Evolutionary conservation across 2,113 vertebrate genomes (phyloP).

Genomic region (Boulengeromyrus knoepffleri): DNA sequence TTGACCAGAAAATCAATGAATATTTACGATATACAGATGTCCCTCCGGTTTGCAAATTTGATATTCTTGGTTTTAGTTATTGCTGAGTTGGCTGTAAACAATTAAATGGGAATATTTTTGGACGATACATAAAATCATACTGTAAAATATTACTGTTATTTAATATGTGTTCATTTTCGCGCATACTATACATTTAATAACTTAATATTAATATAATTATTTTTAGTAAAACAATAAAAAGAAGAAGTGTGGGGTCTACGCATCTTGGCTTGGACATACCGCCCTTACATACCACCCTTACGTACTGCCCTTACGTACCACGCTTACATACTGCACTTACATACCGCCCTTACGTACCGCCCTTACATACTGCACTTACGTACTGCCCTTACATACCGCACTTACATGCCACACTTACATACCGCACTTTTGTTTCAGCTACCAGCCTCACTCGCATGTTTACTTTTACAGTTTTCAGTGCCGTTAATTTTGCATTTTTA

Average conservation of each 20-base stretch:
- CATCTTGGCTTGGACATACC: background rate
- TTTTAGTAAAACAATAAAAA: background rate
- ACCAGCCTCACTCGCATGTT: background rate
- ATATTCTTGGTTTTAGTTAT: background rate
- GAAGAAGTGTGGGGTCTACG: background rate
- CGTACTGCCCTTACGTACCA: too few species aligned
- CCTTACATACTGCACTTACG: too few species aligned
- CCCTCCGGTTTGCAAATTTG: background rate
- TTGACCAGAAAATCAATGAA: background rate
- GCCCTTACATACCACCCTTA: too few species aligned
- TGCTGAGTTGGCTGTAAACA: background rate
- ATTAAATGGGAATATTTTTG: background rate
- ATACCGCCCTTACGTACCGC: too few species aligned
- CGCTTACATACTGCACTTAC: too few species aligned
- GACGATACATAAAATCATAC: background rate
- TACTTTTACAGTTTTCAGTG: background rate
- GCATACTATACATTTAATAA: background rate
- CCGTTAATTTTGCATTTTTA: background rate
- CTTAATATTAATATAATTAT: background rate
- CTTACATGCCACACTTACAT: too few species aligned
- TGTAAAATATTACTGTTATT: background rate
- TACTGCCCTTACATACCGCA: rapidly evolving
- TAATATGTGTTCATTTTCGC: background rate
- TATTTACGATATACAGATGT: background rate
- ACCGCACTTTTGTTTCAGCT: background rate